Evolutionary conservation across 2,797 vertebrate species (phyloP), one percentile per base, ranked within the genome.

Genomic region (Gouania willdenowi): DNA sequence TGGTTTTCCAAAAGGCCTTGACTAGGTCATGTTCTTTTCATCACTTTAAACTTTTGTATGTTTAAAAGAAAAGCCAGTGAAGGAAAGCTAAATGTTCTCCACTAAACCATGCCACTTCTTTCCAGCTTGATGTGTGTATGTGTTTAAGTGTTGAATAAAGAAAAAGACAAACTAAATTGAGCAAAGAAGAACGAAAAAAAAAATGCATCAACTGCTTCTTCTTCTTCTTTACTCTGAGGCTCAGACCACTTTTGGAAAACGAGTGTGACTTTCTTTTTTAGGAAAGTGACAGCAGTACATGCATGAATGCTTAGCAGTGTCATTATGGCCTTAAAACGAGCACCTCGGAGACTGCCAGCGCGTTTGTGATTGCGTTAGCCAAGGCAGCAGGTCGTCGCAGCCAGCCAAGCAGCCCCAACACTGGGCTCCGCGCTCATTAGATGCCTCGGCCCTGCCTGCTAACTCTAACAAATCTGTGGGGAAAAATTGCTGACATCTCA

Each of bases 401-500:
- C 22, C 45, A 59, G 65, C 43, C 52, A 60, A 26, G 12, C 52
- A 33, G 51, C 71, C 64, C 57, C 50, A 59, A 39, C 65, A 39
- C 52, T 30, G 40, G 57, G 60, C 54, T 64, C 50, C 3, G 49
- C 48, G 51, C 58, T 78, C 70, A 63, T 81, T 81, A 71, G 34
- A 33, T 24, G 59, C 52, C 59, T 64, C 25, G 0, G 41, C 51
- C 62, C 49, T 61, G 63, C 56, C 39, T 52, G 63, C 62, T 55
- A 39, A 67, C 71, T 54, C 59, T 55, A 74, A 66, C 74, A 64
- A 66, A 66, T 52, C 71, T 57, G 59, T 28, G 43, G n/a, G 62
- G 59, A 61, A 74, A 26, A 26, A 26, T 49, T 68, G 72, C 75
- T 74, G 77, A 77, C 57, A 47, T 55, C 41, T 37, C 26, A n/a